A percentile compares a stretch with the other conserved stretches of the same genome.
phyloP scores from a whole-genome alignment of 2,888 invertebrate genomes.

The Lypha dubia region DNA sequence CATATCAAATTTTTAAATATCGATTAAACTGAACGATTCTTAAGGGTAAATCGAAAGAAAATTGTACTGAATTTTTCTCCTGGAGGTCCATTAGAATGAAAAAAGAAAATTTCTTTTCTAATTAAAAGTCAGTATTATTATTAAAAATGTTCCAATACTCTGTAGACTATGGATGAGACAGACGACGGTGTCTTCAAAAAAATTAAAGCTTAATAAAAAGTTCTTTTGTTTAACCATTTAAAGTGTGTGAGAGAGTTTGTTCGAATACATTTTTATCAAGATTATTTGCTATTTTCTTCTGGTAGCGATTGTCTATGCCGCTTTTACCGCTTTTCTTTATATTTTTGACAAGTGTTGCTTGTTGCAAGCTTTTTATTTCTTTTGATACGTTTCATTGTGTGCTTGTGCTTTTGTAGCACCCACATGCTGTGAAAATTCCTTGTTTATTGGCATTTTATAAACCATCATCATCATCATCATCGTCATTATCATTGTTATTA shows the following conservation, averaged over 20 bases:
- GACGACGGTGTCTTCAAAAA: slow-evolving; percentile 7
- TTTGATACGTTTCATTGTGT: slow-evolving; percentile 10
- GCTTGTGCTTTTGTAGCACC: slow-evolving; percentile 53
- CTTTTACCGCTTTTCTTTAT: slow-evolving; percentile 45
- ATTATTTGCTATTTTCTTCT: slow-evolving; percentile 31
- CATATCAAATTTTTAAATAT: no score
- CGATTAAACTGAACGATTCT: no score
- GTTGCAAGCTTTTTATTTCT: slow-evolving; percentile 46
- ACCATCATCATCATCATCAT: slow-evolving; percentile 37
- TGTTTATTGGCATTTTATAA: slow-evolving; percentile 69
- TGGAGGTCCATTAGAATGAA: neutral
- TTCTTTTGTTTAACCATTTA: slow-evolving; percentile 42
- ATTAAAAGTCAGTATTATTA: neutral
- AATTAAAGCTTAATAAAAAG: slow-evolving; percentile 25
- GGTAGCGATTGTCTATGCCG: slow-evolving; percentile 39
- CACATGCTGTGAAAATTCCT: slow-evolving; percentile 72
- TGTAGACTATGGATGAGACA: neutral
- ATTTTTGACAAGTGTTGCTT: slow-evolving; percentile 65
- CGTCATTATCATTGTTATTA: neutral
- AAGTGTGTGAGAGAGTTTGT: slow-evolving; percentile 42
- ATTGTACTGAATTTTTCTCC: neutral
- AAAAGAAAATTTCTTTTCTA: neutral
- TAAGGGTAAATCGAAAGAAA: neutral
- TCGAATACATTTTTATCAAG: slow-evolving; percentile 44
- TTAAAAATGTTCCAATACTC: neutral